Evolutionary conservation across 2,888 invertebrate species (phyloP), one percentile per base, ranked within the genome.

Genomic region (Cylindroiulus punctatus): DNA sequence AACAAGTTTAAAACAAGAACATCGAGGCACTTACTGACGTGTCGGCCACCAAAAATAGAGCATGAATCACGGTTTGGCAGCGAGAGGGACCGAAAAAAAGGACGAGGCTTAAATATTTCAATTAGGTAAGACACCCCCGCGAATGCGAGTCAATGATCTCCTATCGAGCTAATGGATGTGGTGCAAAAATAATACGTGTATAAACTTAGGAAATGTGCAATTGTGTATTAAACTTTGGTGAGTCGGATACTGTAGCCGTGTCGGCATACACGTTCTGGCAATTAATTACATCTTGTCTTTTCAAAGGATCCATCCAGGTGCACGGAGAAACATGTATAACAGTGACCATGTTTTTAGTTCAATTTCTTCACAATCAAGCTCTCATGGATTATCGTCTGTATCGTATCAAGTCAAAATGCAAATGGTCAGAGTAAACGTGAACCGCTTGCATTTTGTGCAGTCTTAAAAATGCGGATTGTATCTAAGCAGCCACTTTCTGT

Each of bases 51-150:
- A 26, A 65, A 65, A 65, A 65, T 65, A 65, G 65, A 26, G 26
- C 65, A 26, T 65, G 65, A 65, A 65, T 65, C 65, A 65, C 26
- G 26, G 10, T 65, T 65, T 65, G 65, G 65, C 65, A 65, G 65
- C 65, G 22, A 65, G 65, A 65, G 65, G 65, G 26, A 65, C 65
- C 8, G 26, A 26, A 65, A 65, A 65, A 57, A 65, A 22, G 26
- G 47, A 22, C 26, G n/a, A 22, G 22, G 65, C 65, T 57, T 57
- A 57, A 57, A 65, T 65, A 65, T 65, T 65, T 65, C 65, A 65
- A 65, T 65, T 65, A 65, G 26, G 65, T 65, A 65, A 65, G 65
- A 65, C 65, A 65, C 65, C 65, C 65, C 65, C 65, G 65, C 65
- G 65, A 65, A 26, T 22, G 22, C 22, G 65, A 65, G 65, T 65